Percentiles rank a stretch among this genome's conserved stretches.
Evolutionary conservation across 2,888 invertebrate genomes (phyloP).

Genomic region (Clusia tigrina): DNA sequence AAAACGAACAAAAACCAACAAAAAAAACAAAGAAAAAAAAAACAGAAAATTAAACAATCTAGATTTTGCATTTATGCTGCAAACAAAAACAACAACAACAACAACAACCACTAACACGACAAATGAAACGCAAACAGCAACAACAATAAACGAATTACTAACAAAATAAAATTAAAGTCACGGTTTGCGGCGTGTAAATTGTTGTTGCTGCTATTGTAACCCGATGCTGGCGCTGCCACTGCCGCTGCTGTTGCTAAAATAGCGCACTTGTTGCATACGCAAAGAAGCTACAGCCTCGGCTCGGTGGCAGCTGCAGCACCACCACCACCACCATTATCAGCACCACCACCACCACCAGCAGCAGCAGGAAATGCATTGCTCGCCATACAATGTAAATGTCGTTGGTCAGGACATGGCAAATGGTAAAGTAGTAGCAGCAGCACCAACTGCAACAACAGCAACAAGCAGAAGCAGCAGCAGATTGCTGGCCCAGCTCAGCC

Average conservation of each 20-base stretch:
- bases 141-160: constrained; percentile 9
- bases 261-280: constrained; percentile 27
- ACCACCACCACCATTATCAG: too few species aligned
- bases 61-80: constrained; percentile 6
- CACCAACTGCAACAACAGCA: constrained; percentile 10
- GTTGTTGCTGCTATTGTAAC: constrained; percentile 16
- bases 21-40: too few species aligned
- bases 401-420: constrained; percentile 52
- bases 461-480: not conserved
- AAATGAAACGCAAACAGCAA: not conserved
- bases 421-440: constrained; percentile 40
- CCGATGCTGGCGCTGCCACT: constrained; percentile 25
- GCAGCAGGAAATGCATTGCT: constrained; percentile 4
- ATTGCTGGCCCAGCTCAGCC: not conserved
- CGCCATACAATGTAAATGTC: constrained; percentile 37
- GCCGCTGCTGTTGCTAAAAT: constrained; percentile 28
- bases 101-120: not conserved
- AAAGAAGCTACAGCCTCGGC: too few species aligned
- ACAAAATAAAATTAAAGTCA: constrained; percentile 54
- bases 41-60: too few species aligned
- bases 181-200: constrained; percentile 56
- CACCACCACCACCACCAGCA: too few species aligned
- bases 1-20: not conserved
- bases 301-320: not conserved
- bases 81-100: constrained; percentile 1